Percentiles rank a stretch among this genome's conserved stretches.
Conservation (phyloP, 2,888 invertebrate species). For the Drosophila kanekoi region DNA sequence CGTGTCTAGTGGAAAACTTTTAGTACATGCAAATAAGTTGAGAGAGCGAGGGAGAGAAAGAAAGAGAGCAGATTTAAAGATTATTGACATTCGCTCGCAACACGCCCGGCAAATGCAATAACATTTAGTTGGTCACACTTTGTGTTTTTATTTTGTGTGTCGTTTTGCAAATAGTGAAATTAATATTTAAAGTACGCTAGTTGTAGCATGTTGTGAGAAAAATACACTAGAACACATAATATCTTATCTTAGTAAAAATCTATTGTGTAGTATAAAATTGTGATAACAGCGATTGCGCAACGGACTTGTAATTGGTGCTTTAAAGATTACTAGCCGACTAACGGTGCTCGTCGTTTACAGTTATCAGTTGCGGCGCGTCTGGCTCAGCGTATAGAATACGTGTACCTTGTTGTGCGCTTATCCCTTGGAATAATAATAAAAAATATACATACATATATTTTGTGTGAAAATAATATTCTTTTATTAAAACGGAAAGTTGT, state of each 20-base stretch:
- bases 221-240: conserved; percentile 18
- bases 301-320: conserved; percentile 45
- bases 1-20: conserved; percentile 46
- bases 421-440: no score
- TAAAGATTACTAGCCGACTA: conserved; percentile 29
- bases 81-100: conserved; percentile 32
- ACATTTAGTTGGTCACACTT: conserved; percentile 52
- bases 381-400: conserved; percentile 24
- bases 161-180: conserved; percentile 17
- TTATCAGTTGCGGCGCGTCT: conserved; percentile 58
- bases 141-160: conserved; percentile 24
- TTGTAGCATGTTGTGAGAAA: conserved; percentile 3
- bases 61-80: conserved; percentile 16
- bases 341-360: conserved; percentile 48
- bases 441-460: no score
- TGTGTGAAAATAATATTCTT: no score
- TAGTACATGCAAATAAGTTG: conserved; percentile 13
- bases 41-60: conserved; percentile 19
- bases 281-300: conserved; percentile 74
- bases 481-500: conserved; percentile 2
- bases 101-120: conserved; percentile 56
- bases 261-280: conserved; percentile 26
- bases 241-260: conserved; percentile 50
- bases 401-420: conserved; percentile 4
- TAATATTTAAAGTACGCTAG: conserved; percentile 19